Evolutionary conservation across 2,113 vertebrate species (phyloP), one percentile per base, ranked within the genome.

Genomic region (Scalopus aquaticus): DNA sequence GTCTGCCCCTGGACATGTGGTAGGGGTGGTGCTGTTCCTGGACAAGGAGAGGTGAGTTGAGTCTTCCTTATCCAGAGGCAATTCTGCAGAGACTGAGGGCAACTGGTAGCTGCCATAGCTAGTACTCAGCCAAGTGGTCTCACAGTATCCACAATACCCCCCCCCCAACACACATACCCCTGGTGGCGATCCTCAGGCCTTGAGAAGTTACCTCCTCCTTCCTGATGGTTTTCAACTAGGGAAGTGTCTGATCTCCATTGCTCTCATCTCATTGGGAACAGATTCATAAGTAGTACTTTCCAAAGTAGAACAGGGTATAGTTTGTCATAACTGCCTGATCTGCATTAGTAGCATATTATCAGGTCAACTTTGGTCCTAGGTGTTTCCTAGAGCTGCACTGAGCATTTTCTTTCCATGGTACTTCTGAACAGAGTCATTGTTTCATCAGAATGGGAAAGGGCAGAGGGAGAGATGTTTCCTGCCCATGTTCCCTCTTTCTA

Each of bases 331-430:
- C 37, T n/a, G 58, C 44, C 37, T 22, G 67, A 44, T 60, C 28
- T 58, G 39, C 12, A n/a, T 26, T 2, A 0, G 13, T 67, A 46
- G 51, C 22, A 1, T 1, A 15, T 24, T 28, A 10, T 15, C 24
- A 60, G 6, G 16, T 13, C 17, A 4, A 17, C 20, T 67, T 3
- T 51, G 64, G 58, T 16, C 70, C 60, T 19, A 32, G 10, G 35
- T 19, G 2, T 37, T 56, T 76, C 70, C 1, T 2, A 28, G 56
- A 92, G 56, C 37, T 49, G 30, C 32, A n/a, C 67, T 51, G 62
- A 65, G 54, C 26, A 20, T 56, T 51, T 46, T 35, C 49, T 32
- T 86, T 32, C 37, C 46, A 24, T 4, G 30, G 24, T 17, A 20
- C 24, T 72, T 82, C 35, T 56, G 74, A 51, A 70, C 13, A 44